These are phyloP conservation scores for Ephydatia muelleri DNA, from an alignment of 37 sponge, comb jelly and placozoan genomes.

Conservation along the genomic window DNA sequence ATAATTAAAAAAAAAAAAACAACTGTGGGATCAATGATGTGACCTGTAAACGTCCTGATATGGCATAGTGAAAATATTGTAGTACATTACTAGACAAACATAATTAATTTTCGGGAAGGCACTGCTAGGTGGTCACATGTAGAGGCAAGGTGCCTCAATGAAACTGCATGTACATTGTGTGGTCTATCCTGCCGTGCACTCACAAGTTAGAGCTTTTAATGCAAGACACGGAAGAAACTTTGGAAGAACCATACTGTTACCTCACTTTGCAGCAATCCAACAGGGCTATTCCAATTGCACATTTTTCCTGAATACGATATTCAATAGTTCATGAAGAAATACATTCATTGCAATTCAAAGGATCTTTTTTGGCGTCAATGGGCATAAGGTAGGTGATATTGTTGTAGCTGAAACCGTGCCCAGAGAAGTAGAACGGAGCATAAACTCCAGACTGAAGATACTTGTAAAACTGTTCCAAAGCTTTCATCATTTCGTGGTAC, in stretches of 20 bases:
- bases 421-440: constrained; percentile 66
- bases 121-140: too few species aligned
- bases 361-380: constrained; percentile 25
- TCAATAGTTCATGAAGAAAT: neutral
- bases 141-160: too few species aligned
- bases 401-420: constrained; percentile 51
- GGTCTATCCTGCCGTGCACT: too few species aligned
- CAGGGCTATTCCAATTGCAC: neutral
- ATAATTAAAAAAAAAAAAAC: too few species aligned
- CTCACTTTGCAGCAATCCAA: neutral
- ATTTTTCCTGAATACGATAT: neutral
- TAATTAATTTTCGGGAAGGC: too few species aligned
- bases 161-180: too few species aligned
- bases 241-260: neutral
- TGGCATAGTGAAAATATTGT: too few species aligned
- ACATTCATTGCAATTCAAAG: neutral
- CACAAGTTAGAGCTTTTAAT: too few species aligned
- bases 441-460: constrained; percentile 43
- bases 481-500: constrained; percentile 26
- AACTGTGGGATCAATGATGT: too few species aligned
- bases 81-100: too few species aligned
- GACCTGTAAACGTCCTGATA: too few species aligned
- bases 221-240: too few species aligned
- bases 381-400: constrained; percentile 54
- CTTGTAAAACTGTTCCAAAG: constrained; percentile 20